These are phyloP conservation scores for Selene dorsalis DNA, from an alignment of 2,797 vertebrate species.

Conservation along the genomic window DNA sequence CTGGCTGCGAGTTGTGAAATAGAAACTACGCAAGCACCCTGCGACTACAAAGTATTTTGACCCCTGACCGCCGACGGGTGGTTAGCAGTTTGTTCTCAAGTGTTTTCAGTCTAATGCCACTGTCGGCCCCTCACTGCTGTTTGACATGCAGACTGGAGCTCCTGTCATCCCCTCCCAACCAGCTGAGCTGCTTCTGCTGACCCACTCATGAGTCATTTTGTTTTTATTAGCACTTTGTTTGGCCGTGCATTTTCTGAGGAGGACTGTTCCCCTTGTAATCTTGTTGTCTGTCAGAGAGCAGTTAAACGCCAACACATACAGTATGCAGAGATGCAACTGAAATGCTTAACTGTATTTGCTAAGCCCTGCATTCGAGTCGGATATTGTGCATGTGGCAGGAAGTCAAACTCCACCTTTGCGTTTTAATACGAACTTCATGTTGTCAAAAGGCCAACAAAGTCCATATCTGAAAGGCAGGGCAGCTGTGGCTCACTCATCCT, in stretches of 20 bases:
- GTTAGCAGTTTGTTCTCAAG: not conserved
- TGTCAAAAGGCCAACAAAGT: not conserved
- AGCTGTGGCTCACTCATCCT: not conserved
- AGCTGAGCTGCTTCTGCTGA: conserved; percentile 34
- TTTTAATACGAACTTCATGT: not conserved
- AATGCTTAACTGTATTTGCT: not conserved
- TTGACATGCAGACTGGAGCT: not conserved
- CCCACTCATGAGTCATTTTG: conserved; percentile 17
- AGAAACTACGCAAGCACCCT: not conserved
- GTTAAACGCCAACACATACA: not conserved
- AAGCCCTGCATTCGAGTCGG: not conserved
- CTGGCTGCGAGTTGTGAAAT: not conserved
- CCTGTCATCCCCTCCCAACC: conserved; percentile 1
- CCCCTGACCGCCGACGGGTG: not conserved
- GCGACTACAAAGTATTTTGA: not conserved
- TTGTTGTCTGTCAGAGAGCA: not conserved
- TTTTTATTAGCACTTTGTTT: not conserved
- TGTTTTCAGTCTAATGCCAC: not conserved
- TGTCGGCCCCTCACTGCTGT: not conserved
- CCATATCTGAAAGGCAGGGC: not conserved
- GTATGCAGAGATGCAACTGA: not conserved
- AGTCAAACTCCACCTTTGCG: not conserved
- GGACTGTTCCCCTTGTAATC: too few relatives aligned
- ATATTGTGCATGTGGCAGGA: not conserved
- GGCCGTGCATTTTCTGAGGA: not conserved